Evolutionary conservation across 1,140 invertebrate species (phyloP), one percentile per base, ranked within the genome.

Genomic region (Plectrocnemia conspersa): DNA sequence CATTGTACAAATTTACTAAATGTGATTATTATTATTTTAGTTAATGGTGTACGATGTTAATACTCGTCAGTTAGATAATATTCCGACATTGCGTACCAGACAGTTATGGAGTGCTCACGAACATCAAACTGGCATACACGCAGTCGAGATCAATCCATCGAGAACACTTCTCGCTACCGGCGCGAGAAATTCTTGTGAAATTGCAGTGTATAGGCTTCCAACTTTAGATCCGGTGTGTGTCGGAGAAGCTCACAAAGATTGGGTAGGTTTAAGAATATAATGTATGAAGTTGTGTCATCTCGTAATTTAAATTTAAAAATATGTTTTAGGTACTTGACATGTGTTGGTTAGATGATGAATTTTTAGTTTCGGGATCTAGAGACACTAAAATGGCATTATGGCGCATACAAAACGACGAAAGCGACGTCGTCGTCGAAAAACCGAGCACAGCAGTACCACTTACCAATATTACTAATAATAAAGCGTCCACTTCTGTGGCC

Each of bases 281-380:
- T 29, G 27, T 29, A n/a, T n/a, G n/a, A n/a, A n/a, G n/a, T n/a
- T n/a, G n/a, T n/a, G n/a, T n/a, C n/a, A 7, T 38, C 13, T 7
- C 15, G 18, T 38, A 7, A 29, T 7, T 7, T 29, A 29, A 29
- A 7, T n/a, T 9, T 38, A 38, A 38, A 38, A 6, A 9, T 23
- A 19, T 21, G 15, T 60, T 58, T 0, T 52, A 78, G 77, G 75
- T 80, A 33, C 93, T 97, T 75, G 95, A 96, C 65, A 84, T 95
- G 80, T 89, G 88, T 64, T 98, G 94, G 94, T 68, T 98, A 38
- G 93, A 97, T 72, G 94, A 97, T 74, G 87, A 96, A 69, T 95
- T 93, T 76, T 69, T 97, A 44, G 92, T 97, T 13, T 92, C 91
- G 18, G 93, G 93, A 2, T 94, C 92, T 0, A 81, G 92, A 54